A percentile compares a stretch with the other conserved stretches of the same genome.
Evolutionary conservation across 30 jellyfish, hydroid and myxozoan genomes (phyloP).

Genomic region (Aurelia sp.): DNA sequence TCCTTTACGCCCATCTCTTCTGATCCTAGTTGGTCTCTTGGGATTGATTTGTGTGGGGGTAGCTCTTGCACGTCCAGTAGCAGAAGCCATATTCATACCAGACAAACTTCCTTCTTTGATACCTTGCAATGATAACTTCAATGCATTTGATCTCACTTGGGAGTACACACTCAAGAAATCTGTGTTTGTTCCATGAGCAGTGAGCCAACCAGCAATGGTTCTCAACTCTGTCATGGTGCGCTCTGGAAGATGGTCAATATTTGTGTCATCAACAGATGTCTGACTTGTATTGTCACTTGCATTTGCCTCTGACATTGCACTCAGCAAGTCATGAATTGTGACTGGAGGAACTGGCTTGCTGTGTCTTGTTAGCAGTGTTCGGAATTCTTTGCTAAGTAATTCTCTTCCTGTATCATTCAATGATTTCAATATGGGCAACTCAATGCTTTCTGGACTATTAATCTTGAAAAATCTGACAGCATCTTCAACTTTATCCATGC

Average conservation of each 20-base stretch:
- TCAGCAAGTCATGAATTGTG: constrained; percentile 82
- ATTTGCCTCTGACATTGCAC: constrained; percentile 66
- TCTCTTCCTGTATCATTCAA: constrained; percentile 91
- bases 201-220: constrained; percentile 88
- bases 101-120: constrained; percentile 48
- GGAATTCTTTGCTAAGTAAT: constrained; percentile 82
- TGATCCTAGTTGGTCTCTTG: constrained; percentile 39
- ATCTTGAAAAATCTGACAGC: constrained; percentile 83
- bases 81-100: constrained; percentile 15
- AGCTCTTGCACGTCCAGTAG: constrained; percentile 39
- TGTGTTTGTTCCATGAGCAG: constrained; percentile 76
- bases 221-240: constrained; percentile 88
- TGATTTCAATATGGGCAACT: constrained; percentile 81
- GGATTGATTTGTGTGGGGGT: constrained; percentile 52
- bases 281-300: constrained; percentile 72
- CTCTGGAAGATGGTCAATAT: constrained; percentile 89
- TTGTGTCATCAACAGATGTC: constrained; percentile 76
- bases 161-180: constrained; percentile 97
- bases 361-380: constrained; percentile 85
- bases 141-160: constrained; percentile 83
- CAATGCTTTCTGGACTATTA: constrained; percentile 94
- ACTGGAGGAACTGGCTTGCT: constrained; percentile 92
- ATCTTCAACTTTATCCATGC: constrained; percentile 92
- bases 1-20: constrained; percentile 61
- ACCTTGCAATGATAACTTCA: constrained; percentile 89